Conservation (phyloP, 2,888 invertebrate genomes). For the Escarpia spicata region DNA sequence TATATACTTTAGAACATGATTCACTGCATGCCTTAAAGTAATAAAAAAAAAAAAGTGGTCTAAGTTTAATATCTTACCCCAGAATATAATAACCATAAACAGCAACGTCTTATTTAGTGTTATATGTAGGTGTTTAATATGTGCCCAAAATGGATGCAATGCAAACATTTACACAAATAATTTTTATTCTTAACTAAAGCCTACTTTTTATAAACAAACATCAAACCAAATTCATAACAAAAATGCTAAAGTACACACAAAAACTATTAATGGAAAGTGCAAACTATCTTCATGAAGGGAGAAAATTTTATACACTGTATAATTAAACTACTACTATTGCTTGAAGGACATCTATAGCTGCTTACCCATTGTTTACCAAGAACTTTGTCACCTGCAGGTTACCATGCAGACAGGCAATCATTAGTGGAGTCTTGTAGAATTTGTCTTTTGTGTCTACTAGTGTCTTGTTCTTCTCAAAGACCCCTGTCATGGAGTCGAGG, state of each 20-base stretch:
- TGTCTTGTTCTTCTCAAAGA: conserved; percentile 53
- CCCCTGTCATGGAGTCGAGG: conserved; percentile 59
- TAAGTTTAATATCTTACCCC: no score
- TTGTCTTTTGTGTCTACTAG: conserved; percentile 62
- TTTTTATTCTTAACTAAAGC: no score
- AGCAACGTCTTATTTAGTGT: no score
- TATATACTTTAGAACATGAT: no score
- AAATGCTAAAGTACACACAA: neutral
- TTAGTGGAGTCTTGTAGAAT: conserved; percentile 66
- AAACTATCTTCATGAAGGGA: neutral
- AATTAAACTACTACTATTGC: conserved; percentile 2
- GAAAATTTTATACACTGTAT: neutral
- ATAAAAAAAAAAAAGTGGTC: no score
- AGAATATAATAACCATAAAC: no score
- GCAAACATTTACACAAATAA: no score
- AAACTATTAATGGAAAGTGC: neutral
- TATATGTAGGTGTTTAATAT: no score
- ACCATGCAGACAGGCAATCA: conserved; percentile 60
- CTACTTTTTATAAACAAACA: no score
- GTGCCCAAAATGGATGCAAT: no score
- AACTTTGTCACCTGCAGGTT: conserved; percentile 60
- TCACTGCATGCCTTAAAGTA: no score
- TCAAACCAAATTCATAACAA: no score
- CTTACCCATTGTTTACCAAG: conserved; percentile 63
- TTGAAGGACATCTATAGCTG: neutral